Conservation (phyloP, 30 jellyfish, hydroid and myxozoan genomes). For the Mastigias papua region DNA sequence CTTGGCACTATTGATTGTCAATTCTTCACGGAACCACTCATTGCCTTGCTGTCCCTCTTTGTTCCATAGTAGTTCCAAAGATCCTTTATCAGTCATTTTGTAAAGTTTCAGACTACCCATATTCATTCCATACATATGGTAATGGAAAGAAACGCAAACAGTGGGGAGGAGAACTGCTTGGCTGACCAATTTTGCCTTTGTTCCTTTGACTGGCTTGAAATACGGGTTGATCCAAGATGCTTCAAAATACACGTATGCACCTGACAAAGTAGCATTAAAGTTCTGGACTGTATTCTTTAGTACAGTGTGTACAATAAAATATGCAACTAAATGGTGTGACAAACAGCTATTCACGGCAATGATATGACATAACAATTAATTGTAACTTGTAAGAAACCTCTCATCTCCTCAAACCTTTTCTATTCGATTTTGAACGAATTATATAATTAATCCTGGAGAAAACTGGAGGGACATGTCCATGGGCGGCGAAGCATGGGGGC, state of each 20-base stretch:
- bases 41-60: slow-evolving; percentile 86
- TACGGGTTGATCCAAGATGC: slow-evolving; percentile 79
- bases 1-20: slow-evolving; percentile 33
- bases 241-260: slow-evolving; percentile 80
- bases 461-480: too few species aligned
- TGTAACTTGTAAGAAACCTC: too few species aligned
- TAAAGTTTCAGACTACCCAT: slow-evolving; percentile 37
- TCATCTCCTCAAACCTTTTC: too few species aligned
- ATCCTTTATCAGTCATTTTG: background rate
- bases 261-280: too few species aligned
- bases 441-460: too few species aligned
- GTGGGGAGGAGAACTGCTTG: slow-evolving; percentile 56
- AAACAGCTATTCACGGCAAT: too few species aligned
- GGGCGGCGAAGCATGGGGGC: too few species aligned
- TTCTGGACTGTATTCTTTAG: too few species aligned
- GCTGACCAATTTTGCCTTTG: slow-evolving; percentile 59
- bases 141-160: slow-evolving; percentile 72
- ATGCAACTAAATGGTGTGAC: too few species aligned
- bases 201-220: slow-evolving; percentile 39
- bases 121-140: slow-evolving; percentile 86
- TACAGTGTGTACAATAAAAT: too few species aligned
- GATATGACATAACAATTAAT: too few species aligned
- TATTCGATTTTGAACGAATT: too few species aligned
- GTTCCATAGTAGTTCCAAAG: slow-evolving; percentile 63
- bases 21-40: slow-evolving; percentile 73